phyloP scores from a whole-genome alignment of 2,888 invertebrate species.

The Neoaliturus tenellus region DNA sequence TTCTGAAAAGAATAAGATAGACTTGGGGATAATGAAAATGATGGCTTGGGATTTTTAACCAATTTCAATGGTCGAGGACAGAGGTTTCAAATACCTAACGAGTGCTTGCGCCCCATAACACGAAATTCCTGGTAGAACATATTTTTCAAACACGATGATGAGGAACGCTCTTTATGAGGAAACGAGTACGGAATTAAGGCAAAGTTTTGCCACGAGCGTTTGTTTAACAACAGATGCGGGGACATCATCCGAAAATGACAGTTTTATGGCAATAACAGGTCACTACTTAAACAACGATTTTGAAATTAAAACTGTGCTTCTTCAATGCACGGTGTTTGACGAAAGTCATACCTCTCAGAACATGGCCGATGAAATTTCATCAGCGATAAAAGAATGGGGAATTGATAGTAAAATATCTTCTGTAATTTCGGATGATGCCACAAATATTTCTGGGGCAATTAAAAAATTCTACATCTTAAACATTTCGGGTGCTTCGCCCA shows the following conservation, averaged over 20 bases:
- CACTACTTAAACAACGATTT: slow-evolving; percentile 67
- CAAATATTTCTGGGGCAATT: slow-evolving; percentile 53
- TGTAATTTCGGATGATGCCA: slow-evolving; percentile 64
- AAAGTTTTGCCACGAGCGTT: slow-evolving; percentile 34
- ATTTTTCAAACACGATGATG: slow-evolving; percentile 33
- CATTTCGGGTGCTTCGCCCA: slow-evolving; percentile 63
- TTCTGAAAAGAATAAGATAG: slow-evolving; percentile 33
- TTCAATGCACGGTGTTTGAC: slow-evolving; percentile 63
- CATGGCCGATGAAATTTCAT: slow-evolving; percentile 64
- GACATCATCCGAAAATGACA: slow-evolving; percentile 68
- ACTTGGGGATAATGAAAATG: slow-evolving; percentile 34
- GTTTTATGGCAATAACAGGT: slow-evolving; percentile 66
- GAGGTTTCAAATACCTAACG: slow-evolving; percentile 22
- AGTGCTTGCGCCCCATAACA: not conserved
- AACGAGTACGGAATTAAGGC: slow-evolving; percentile 4
- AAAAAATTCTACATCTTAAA: slow-evolving; percentile 60
- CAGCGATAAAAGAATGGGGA: slow-evolving; percentile 65
- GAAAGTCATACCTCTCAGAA: slow-evolving; percentile 66
- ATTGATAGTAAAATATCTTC: slow-evolving; percentile 67
- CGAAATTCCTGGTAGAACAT: slow-evolving; percentile 40
- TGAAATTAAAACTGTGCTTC: slow-evolving; percentile 63
- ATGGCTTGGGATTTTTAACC: slow-evolving; percentile 48
- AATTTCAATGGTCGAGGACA: slow-evolving; percentile 50
- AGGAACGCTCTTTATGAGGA: slow-evolving; percentile 28
- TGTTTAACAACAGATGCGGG: slow-evolving; percentile 69